A percentile compares a stretch with the other conserved stretches of the same genome.
phyloP scores from a whole-genome alignment of 2,888 invertebrate species.

The Argyresthia goedartella region DNA sequence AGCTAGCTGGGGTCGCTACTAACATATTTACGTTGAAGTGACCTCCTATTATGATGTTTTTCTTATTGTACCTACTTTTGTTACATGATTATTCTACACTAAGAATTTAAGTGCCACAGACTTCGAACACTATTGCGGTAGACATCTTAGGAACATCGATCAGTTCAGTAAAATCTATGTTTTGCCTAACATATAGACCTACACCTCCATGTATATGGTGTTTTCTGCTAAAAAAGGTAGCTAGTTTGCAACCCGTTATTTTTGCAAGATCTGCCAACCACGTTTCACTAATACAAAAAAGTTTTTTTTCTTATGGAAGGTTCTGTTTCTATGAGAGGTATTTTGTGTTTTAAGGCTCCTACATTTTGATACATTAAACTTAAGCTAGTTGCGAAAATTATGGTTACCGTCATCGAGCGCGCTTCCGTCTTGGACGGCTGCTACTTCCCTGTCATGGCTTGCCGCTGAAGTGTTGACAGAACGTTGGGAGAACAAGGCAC shows the following conservation, averaged over 20 bases:
- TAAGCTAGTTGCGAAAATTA: neutral
- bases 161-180: conserved; percentile 8
- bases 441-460: neutral
- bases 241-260: neutral
- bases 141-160: conserved; percentile 9
- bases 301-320: neutral
- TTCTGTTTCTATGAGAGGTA: neutral
- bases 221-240: neutral
- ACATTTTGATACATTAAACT: neutral
- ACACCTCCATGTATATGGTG: conserved; percentile 12
- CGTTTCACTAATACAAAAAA: neutral
- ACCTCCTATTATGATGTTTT: conserved; percentile 12
- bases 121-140: conserved; percentile 13
- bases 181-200: conserved; percentile 9
- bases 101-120: conserved; percentile 11
- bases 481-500: no score
- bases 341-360: neutral
- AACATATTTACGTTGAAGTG: conserved; percentile 12
- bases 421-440: neutral
- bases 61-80: conserved; percentile 8
- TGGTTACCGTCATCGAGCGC: neutral
- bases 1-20: conserved; percentile 11
- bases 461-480: no score
- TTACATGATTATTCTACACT: conserved; percentile 8
- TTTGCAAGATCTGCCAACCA: neutral